Conservation (phyloP, 2,113 vertebrate species). For the Pseudopodoces humilis region DNA sequence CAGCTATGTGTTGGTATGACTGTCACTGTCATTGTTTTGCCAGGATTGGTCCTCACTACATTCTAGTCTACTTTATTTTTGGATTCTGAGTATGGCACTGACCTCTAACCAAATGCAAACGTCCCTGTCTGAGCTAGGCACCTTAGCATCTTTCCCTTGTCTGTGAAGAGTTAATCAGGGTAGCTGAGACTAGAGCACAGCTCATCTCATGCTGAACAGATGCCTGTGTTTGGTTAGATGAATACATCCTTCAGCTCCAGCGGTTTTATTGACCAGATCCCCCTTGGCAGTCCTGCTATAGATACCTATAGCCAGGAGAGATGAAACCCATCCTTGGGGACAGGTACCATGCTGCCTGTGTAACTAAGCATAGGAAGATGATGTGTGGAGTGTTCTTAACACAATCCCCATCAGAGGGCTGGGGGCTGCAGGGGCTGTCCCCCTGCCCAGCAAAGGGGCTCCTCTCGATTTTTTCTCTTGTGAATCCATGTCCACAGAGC, state of each 20-base stretch:
- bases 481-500: neutral
- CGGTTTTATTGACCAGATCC: neutral
- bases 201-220: neutral
- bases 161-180: neutral
- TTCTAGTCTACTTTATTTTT: slow-evolving; percentile 10
- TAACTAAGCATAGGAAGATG: neutral
- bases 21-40: neutral
- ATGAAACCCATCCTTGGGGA: neutral
- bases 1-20: neutral
- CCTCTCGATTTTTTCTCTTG: neutral
- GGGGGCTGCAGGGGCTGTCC: neutral
- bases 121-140: neutral
- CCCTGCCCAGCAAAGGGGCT: neutral
- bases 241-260: neutral
- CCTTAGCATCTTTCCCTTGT: neutral
- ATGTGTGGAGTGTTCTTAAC: neutral
- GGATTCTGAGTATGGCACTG: neutral
- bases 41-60: neutral
- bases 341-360: neutral
- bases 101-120: neutral
- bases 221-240: neutral
- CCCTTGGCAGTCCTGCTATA: neutral
- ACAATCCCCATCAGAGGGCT: neutral
- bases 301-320: neutral
- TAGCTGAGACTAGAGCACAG: neutral